Evolutionary conservation across 2,113 vertebrate genomes (phyloP), one percentile per base, ranked within the genome.

Genomic region (Tichodroma muraria): DNA sequence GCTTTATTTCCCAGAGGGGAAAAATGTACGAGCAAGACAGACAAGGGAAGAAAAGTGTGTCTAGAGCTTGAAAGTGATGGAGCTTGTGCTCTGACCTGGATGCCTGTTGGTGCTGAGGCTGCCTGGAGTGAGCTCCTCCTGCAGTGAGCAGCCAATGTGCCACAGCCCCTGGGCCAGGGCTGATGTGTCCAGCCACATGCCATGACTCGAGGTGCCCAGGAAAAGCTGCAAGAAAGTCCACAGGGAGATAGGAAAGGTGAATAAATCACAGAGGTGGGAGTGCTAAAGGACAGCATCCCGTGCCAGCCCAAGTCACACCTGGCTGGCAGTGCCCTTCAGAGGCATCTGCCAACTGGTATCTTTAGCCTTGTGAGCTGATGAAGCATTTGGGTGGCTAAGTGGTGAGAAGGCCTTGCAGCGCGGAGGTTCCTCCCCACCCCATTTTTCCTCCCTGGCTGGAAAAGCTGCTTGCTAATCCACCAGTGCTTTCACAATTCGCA

Each of bases 131-230:
- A 61, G 20, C 42, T 56, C 47, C 57, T 33, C 11, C 60, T 8
- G 28, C 0, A 0, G 3, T 9, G 21, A 11, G 22, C 14, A 60
- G 35, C 22, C 6, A 0, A 12, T 1, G 0, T 2, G 16, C 17
- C 6, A 4, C 65, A 86, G 52, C 16, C 28, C 47, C 2, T 0
- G 2, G n/a, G n/a, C 25, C 47, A n/a, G 22, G 7, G 49, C 71
- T 3, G 4, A 3, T 7, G 23, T 1, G 12, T 60, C 50, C 63
- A 80, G 31, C 5, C 2, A 1, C 9, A 3, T 5, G 0, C 16
- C 21, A 2, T 4, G 4, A 9, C 16, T 15, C 3, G 0, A 35
- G 9, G 15, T 14, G 44, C 33, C 8, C 9, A 21, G 33, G 27
- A 80, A 60, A 19, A 69, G 23, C 59, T 52, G 30, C 11, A 30